A percentile compares a stretch with the other conserved stretches of the same genome.
These are phyloP conservation scores for Aphelenchoides avenae DNA, from an alignment of 1,140 invertebrate species.

Conservation along the genomic window DNA sequence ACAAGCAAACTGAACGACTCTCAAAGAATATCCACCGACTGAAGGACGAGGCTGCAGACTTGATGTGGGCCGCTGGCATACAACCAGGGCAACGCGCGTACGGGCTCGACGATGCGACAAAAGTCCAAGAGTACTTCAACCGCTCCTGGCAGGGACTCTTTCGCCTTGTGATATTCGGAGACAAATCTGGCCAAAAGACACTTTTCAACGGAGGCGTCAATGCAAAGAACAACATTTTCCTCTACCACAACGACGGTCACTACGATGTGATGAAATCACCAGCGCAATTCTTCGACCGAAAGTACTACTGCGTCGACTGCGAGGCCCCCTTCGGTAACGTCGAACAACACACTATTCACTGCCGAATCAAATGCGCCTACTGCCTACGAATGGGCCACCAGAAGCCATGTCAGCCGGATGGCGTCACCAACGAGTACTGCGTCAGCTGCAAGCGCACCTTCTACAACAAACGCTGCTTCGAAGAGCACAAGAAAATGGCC, in stretches of 20 bases:
- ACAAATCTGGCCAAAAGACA: too few relatives aligned
- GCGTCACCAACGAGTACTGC: neutral
- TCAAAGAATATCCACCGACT: too few relatives aligned
- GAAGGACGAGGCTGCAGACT: too few relatives aligned
- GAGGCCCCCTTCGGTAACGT: neutral
- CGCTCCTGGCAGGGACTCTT: too few relatives aligned
- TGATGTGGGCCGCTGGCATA: too few relatives aligned
- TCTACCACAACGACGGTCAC: neutral
- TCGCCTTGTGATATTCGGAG: too few relatives aligned
- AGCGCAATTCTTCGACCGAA: constrained; percentile 1
- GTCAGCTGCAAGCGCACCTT: neutral
- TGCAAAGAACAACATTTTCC: too few relatives aligned
- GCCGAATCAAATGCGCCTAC: neutral
- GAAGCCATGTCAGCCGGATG: neutral
- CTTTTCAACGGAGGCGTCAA: too few relatives aligned
- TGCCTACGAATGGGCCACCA: neutral
- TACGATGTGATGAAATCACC: constrained; percentile 4
- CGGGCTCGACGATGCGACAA: too few relatives aligned
- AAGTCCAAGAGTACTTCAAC: too few relatives aligned
- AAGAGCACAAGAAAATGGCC: neutral
- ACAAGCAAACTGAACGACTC: too few relatives aligned
- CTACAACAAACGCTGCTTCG: neutral
- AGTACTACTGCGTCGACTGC: constrained; percentile 3
- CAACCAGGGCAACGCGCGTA: too few relatives aligned
- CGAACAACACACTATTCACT: neutral